Base-by-base conservation (phyloP, 2,113 vertebrate species). In the Rhinoptilus africanus region DNA sequence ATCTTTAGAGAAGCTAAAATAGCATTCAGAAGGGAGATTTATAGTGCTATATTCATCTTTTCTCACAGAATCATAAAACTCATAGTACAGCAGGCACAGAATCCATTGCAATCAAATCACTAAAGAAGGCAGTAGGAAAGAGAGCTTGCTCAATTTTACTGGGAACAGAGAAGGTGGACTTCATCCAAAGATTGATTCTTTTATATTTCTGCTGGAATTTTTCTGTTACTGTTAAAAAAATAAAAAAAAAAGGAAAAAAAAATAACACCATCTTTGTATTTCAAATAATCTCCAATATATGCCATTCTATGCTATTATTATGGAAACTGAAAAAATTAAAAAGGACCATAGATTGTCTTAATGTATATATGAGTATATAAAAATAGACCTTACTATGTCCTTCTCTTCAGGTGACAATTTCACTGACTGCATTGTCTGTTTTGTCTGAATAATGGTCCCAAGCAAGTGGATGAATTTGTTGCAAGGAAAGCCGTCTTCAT, bases 1-100 rank as follows among this genome's bases (percentile, higher is more conserved):
- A 92, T 76, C 87, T 76, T 94, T 73, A 92, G 64, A 95, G 93
- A 95, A 95, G 66, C 59, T 95, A 95, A 97, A 96, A 94, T 85
- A 94, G 62, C 64, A 94, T 96, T 95, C 94, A 92, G 83, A 96
- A 73, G 66, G 76, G 60, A 92, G 73, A 89, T 92, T 95, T 92
- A 91, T 62, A 92, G 79, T 2, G 27, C 48, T 94, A 87, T 62
- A 95, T 87, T 95, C 51, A 96, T 93, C 76, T 94, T 89, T 95
- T 93, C 83, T 94, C 88, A 96, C 15, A 74, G 92, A 93, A 95
- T 73, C 91, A 89, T 95, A 92, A 89, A 97, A 91, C 66, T 87
- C 67, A 87, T 54, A 89, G 83, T 72, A 90, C 24, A 92, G 73
- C 67, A 83, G 92, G 69, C 77, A 92, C 57, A 91, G 84, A 96